Base-by-base conservation (phyloP, 2,797 vertebrate genomes). In the Phaenicophaeus curvirostris region DNA sequence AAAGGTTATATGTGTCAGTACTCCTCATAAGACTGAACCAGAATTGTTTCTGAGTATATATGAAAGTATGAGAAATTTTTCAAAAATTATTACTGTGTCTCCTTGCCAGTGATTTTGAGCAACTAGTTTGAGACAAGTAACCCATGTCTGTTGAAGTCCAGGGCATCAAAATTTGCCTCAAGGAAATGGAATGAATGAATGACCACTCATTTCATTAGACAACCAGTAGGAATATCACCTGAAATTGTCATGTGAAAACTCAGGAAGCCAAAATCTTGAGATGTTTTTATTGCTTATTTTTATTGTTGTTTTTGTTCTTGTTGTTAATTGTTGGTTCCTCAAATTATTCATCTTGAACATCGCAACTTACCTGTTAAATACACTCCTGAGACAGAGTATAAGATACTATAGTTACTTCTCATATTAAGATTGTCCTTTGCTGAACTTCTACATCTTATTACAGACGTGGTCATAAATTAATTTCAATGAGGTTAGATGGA, bases 141-240 rank as follows among this genome's bases (percentile, higher is more conserved):
- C 0, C 0, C 2, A 8, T 61, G 11, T 4, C 25, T 46, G 2
- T 41, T 35, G 48, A 82, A 78, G 33, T 50, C 20, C 20, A 68
- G 24, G 46, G 3, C 42, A 63, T 15, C 35, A 67, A 67, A 87
- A 85, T 63, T 71, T 8, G 11, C 15, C 18, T 61, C 50, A 74
- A 83, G 61, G 5, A 57, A 77, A 77, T 14, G 1, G 33, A 69
- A 14, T n/a, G 12, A 69, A 25, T 54, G 82, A 83, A 23, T 31
- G 3, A 58, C 23, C 33, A 33, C 8, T 67, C 4, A 41, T 68
- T 78, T 72, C 16, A 14, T 42, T 46, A 72, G 25, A n/a, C 7
- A 55, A 35, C 28, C n/a, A 59, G 7, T 25, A 63, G 13, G 30
- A 91, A 73, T 8, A 63, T 50, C 21, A 66, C 4, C 8, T 63